A percentile compares a stretch with the other conserved stretches of the same genome.
Conservation (phyloP, 2,797 vertebrate species). For the Orientallactaga sibirica region DNA sequence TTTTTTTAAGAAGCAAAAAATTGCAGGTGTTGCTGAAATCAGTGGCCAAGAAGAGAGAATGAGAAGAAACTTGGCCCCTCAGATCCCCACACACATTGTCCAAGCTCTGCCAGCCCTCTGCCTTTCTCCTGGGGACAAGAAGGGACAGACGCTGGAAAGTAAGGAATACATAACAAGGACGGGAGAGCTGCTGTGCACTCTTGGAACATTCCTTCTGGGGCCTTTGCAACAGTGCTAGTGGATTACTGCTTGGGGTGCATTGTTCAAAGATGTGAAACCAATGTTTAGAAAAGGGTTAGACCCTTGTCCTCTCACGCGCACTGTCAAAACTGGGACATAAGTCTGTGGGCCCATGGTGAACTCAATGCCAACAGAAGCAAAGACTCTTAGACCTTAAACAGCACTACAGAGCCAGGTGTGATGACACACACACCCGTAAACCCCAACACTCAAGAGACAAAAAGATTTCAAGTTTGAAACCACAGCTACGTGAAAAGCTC, state of each 20-base stretch:
- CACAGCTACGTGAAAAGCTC: no score
- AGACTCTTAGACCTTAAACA: neutral
- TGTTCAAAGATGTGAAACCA: neutral
- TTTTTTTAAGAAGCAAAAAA: conserved; percentile 39
- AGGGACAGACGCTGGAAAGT: neutral
- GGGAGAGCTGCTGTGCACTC: accelerated
- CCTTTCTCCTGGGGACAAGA: neutral
- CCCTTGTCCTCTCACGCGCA: neutral
- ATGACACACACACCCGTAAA: neutral
- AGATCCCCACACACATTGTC: neutral
- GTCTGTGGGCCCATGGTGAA: neutral
- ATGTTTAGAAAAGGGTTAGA: neutral
- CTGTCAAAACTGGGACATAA: neutral
- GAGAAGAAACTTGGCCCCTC: neutral
- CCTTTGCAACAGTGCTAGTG: neutral
- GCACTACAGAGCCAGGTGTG: neutral
- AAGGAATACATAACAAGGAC: accelerated
- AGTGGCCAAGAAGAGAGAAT: neutral
- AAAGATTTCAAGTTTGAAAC: no score
- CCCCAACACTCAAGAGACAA: no score
- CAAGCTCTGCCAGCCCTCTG: neutral
- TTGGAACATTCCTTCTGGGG: neutral
- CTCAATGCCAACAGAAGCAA: neutral
- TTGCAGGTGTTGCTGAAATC: neutral
- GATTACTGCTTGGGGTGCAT: neutral